A percentile compares a stretch with the other conserved stretches of the same genome.
Evolutionary conservation across 2,888 invertebrate genomes (phyloP).

Genomic region (Mongoloraphidia duomilia): DNA sequence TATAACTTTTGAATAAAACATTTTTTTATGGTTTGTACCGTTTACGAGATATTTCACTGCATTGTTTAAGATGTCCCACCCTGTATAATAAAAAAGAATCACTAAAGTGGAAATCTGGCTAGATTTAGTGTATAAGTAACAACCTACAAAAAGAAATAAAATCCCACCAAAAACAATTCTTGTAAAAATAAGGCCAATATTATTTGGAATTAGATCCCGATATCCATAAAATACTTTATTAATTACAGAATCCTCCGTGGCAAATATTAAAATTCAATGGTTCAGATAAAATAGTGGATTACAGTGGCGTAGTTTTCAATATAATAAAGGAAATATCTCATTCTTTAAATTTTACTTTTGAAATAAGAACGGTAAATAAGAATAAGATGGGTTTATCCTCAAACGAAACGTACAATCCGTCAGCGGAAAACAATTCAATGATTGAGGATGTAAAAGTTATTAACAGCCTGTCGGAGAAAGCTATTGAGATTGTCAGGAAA

Average conservation of each 20-base stretch:
- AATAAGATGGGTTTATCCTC: not conserved
- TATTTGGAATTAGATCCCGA: too few relatives aligned
- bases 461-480: conserved; percentile 25
- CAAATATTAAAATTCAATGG: conserved; percentile 51
- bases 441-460: conserved; percentile 12
- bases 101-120: too few relatives aligned
- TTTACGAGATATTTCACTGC: too few relatives aligned
- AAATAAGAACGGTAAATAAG: conserved; percentile 20
- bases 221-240: not conserved
- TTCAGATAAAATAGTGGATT: conserved; percentile 39
- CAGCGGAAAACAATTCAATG: not conserved
- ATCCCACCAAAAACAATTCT: too few relatives aligned
- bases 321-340: conserved; percentile 59
- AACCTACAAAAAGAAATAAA: too few relatives aligned
- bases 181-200: too few relatives aligned
- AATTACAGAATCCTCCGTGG: conserved; percentile 78
- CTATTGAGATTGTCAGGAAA: conserved; percentile 34
- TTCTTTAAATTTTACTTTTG: conserved; percentile 68
- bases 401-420: conserved; percentile 1
- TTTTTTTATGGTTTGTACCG: too few relatives aligned
- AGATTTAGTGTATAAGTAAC: too few relatives aligned
- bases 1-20: too few relatives aligned
- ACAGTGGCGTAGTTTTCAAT: conserved; percentile 64
- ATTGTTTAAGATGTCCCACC: too few relatives aligned
- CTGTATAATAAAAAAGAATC: too few relatives aligned